Percentiles rank a stretch among this genome's conserved stretches.
Evolutionary conservation across 2,888 invertebrate genomes (phyloP).

Genomic region (Euspilapteryx auroguttella): DNA sequence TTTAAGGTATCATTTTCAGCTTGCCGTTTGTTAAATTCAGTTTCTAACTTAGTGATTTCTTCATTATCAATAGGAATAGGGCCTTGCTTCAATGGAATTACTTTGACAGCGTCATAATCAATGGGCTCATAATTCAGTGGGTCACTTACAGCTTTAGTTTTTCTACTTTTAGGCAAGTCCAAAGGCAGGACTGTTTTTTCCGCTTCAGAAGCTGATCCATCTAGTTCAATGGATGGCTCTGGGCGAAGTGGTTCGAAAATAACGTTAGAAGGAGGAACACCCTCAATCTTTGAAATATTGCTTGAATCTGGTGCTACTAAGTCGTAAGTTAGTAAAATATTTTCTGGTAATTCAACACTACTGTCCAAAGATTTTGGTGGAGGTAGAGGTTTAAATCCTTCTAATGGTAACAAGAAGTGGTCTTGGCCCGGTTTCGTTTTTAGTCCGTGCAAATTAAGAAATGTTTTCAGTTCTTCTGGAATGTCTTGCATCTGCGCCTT

Average conservation of each 20-base stretch:
- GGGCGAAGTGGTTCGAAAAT: conserved; percentile 38
- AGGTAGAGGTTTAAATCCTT: conserved; percentile 47
- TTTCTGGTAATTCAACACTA: conserved; percentile 40
- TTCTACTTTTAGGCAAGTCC: conserved; percentile 29
- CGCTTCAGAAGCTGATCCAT: conserved; percentile 36
- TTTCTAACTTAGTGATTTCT: conserved; percentile 15
- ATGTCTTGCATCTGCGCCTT: conserved; percentile 21
- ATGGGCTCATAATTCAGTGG: conserved; percentile 31
- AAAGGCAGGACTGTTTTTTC: conserved; percentile 29
- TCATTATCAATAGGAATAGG: conserved; percentile 27
- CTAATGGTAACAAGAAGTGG: conserved; percentile 38
- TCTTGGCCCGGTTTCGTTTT: conserved; percentile 35
- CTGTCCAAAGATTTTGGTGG: conserved; percentile 37
- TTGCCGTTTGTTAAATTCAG: conserved; percentile 37
- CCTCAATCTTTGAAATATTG: conserved; percentile 14
- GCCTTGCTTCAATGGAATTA: conserved; percentile 40
- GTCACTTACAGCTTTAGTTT: conserved; percentile 18
- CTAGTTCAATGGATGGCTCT: conserved; percentile 34
- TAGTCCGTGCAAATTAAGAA: conserved; percentile 39
- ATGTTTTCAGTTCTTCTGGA: conserved; percentile 36
- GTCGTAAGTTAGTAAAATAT: conserved; percentile 40
- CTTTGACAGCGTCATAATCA: conserved; percentile 42
- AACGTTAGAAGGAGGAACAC: conserved; percentile 23
- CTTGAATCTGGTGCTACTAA: conserved; percentile 26
- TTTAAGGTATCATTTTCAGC: conserved; percentile 14